Evolutionary conservation across 2,113 vertebrate genomes (phyloP).

Genomic region (Chionis minor): DNA sequence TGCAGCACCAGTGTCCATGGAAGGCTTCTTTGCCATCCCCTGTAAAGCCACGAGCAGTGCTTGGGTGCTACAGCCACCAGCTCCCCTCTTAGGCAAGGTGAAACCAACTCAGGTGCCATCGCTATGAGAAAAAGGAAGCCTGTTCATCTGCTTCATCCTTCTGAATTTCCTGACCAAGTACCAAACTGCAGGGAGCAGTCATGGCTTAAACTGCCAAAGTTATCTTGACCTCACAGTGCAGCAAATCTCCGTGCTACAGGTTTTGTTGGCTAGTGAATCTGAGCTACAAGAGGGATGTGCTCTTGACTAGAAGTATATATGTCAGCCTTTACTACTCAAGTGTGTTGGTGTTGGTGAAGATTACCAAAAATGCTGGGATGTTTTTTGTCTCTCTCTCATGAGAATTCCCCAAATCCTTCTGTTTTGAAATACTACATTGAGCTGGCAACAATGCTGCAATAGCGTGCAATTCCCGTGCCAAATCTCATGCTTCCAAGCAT

Average conservation of each 20-base stretch:
- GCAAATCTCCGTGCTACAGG: not conserved
- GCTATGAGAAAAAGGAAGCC: not conserved
- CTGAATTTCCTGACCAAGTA: not conserved
- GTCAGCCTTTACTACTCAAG: not conserved
- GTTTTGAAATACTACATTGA: not conserved
- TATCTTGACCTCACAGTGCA: not conserved
- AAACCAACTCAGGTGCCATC: not conserved
- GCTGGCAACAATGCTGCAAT: not conserved
- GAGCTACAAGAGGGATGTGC: not conserved
- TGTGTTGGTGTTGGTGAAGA: not conserved
- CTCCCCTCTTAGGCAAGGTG: too few species aligned
- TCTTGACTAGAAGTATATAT: not conserved
- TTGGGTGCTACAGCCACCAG: not conserved
- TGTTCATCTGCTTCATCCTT: not conserved
- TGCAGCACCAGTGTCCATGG: not conserved
- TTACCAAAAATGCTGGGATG: not conserved
- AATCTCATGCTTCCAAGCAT: not conserved
- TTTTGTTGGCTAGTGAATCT: not conserved
- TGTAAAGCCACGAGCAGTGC: not conserved
- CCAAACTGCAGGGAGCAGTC: not conserved
- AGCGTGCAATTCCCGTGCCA: rapidly evolving
- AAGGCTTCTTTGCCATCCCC: not conserved
- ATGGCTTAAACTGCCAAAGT: not conserved
- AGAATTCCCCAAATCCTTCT: not conserved
- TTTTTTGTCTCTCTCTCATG: not conserved